A percentile compares a stretch with the other conserved stretches of the same genome.
Evolutionary conservation across 2,113 vertebrate species (phyloP).

Genomic region (Phylloscopus trochilus): DNA sequence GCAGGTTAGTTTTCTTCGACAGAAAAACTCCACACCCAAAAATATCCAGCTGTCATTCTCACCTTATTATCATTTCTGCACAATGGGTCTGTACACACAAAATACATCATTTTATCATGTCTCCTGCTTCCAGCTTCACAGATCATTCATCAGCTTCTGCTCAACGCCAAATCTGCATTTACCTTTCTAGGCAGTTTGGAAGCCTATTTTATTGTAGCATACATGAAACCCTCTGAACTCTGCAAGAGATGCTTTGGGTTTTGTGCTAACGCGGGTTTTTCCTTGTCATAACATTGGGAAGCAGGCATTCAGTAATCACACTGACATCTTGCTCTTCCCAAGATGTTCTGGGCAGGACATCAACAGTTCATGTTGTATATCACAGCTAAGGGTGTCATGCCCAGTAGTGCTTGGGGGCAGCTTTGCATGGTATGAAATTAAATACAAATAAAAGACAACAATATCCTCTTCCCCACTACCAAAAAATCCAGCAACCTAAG

Average conservation of each 20-base stretch:
- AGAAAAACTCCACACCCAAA: background rate
- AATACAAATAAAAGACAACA: background rate
- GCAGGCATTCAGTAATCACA: background rate
- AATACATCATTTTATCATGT: background rate
- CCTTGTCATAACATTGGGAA: background rate
- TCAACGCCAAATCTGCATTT: background rate
- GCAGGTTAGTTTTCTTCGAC: background rate
- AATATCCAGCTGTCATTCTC: background rate
- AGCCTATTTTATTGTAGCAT: background rate
- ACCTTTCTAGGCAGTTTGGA: background rate
- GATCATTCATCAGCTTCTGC: background rate
- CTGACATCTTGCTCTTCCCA: background rate
- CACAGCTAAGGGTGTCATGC: background rate
- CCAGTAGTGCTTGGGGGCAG: background rate
- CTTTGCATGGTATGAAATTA: background rate
- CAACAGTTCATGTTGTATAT: background rate
- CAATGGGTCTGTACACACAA: background rate
- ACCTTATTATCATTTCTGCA: background rate
- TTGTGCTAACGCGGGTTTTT: background rate
- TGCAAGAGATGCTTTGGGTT: background rate
- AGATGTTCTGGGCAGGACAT: background rate
- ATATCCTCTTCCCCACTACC: accelerated
- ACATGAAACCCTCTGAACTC: background rate
- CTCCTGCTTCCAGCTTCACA: background rate
- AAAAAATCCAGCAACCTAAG: background rate